These are phyloP conservation scores for Lepidocyrtoides sp. DNA, from an alignment of 2,888 invertebrate genomes.

Conservation along the genomic window DNA sequence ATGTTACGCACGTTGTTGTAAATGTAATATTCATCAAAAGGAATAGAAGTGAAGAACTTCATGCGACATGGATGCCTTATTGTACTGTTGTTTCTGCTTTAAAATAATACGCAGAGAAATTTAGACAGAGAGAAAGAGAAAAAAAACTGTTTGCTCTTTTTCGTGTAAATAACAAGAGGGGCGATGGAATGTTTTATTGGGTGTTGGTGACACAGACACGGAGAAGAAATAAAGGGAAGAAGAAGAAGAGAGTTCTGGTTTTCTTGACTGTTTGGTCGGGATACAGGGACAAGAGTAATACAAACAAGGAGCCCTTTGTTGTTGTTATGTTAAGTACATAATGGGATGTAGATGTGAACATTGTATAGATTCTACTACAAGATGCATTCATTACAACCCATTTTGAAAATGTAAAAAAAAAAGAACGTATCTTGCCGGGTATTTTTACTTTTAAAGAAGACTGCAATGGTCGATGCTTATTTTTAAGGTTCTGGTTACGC, in stretches of 20 bases:
- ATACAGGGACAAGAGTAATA: slow-evolving; percentile 2
- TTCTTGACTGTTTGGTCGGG: slow-evolving; percentile 16
- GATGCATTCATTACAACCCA: no score
- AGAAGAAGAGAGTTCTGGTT: slow-evolving; percentile 26
- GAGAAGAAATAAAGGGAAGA: neutral
- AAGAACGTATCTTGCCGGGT: no score
- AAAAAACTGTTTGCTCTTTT: slow-evolving; percentile 34
- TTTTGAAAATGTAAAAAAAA: no score
- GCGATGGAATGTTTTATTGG: slow-evolving; percentile 45
- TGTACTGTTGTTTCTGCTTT: neutral
- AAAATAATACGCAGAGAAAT: slow-evolving; percentile 15
- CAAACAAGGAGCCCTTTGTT: slow-evolving; percentile 48
- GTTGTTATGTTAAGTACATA: slow-evolving; percentile 35
- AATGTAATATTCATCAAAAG: slow-evolving; percentile 40
- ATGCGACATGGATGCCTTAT: neutral
- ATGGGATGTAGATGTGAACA: neutral
- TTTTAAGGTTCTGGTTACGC: no score
- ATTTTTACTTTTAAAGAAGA: no score
- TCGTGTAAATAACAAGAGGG: neutral
- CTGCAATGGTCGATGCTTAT: no score
- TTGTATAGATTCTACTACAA: no score
- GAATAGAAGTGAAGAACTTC: neutral
- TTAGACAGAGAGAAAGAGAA: no score
- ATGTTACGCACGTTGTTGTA: neutral
- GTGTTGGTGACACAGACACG: slow-evolving; percentile 48